Percentiles rank a stretch among this genome's conserved stretches.
phyloP scores from a whole-genome alignment of 2,888 invertebrate species.

The Dicyrtomina minuta region DNA sequence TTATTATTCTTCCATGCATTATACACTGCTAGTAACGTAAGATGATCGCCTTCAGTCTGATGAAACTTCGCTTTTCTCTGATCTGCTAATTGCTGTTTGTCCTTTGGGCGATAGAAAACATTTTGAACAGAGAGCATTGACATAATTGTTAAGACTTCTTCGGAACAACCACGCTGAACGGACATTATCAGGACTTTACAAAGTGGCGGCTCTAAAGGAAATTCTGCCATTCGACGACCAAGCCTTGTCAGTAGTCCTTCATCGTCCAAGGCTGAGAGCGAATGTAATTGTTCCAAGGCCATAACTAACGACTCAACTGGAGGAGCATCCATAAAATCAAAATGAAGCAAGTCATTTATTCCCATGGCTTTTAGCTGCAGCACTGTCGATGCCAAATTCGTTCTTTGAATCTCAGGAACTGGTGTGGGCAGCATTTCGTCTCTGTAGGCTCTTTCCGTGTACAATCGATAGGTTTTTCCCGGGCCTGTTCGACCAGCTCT shows the following conservation, averaged over 20 bases:
- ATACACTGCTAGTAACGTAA: constrained; percentile 95
- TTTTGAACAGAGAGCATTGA: constrained; percentile 99
- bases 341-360: constrained; percentile 95
- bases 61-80: constrained; percentile 99
- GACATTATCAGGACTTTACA: constrained; percentile 99
- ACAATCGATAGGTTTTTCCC: constrained; percentile 93
- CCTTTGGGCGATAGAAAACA: constrained; percentile 93
- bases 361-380: constrained; percentile 99
- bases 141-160: constrained; percentile 96
- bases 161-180: constrained; percentile 93
- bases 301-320: constrained; percentile 96
- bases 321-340: constrained; percentile 99
- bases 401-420: constrained; percentile 98
- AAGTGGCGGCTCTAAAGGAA: constrained; percentile 95
- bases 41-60: constrained; percentile 96
- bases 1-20: constrained; percentile 99
- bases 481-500: constrained; percentile 97
- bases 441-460: constrained; percentile 95
- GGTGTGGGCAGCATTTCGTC: constrained; percentile 99
- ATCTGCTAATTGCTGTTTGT: constrained; percentile 94
- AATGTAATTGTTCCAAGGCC: constrained; percentile 95
- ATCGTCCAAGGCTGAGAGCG: constrained; percentile 92
- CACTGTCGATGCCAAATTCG: constrained; percentile 94
- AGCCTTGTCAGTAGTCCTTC: constrained; percentile 82
- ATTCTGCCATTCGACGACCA: constrained; percentile 95